phyloP scores from a whole-genome alignment of 2,888 invertebrate genomes.

The Tipula confusa region DNA sequence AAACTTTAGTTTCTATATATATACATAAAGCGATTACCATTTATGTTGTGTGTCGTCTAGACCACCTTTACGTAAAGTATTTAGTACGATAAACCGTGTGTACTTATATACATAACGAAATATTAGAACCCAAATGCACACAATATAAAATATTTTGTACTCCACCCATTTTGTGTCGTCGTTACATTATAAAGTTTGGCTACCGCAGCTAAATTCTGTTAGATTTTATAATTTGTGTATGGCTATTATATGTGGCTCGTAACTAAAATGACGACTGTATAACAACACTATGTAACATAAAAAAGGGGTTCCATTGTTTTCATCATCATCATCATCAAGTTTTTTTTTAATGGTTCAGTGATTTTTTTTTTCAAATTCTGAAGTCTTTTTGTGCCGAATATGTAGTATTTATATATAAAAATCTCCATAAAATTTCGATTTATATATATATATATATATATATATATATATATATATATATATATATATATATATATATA shows the following conservation, averaged over 20 bases:
- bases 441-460: not conserved
- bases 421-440: constrained; percentile 25
- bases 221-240: not conserved
- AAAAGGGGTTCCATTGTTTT: constrained; percentile 25
- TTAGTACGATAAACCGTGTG: not conserved
- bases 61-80: not conserved
- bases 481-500: too few species aligned
- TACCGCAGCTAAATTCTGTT: constrained; percentile 12
- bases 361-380: constrained; percentile 12
- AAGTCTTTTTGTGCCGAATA: constrained; percentile 4
- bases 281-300: not conserved
- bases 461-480: too few species aligned
- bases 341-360: constrained; percentile 20
- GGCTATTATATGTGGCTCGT: not conserved
- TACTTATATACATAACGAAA: not conserved
- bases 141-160: not conserved
- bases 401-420: not conserved
- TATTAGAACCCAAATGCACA: not conserved
- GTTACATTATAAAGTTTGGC: not conserved
- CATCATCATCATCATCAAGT: not conserved
- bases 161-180: not conserved
- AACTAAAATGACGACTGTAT: constrained; percentile 12
- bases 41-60: not conserved
- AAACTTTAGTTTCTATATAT: not conserved
- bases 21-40: not conserved